Evolutionary conservation across 2,113 vertebrate genomes (phyloP).

Genomic region (Pseudorhombus dupliciocellatus): DNA sequence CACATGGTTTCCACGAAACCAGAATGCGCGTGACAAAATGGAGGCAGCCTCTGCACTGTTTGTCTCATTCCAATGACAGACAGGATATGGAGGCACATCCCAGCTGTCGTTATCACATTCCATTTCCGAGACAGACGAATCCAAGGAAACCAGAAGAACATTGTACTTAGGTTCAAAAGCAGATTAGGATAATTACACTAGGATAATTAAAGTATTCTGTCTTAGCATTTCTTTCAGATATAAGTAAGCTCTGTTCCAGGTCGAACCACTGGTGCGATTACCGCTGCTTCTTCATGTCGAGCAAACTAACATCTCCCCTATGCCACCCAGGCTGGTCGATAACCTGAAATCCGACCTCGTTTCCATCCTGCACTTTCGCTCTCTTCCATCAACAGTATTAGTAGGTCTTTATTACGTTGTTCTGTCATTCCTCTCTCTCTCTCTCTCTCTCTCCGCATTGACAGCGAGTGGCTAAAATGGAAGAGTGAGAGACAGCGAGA

Average conservation of each 20-base stretch:
- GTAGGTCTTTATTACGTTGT: constrained; percentile 47
- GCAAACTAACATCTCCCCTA: constrained; percentile 44
- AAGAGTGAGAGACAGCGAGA: constrained; percentile 1
- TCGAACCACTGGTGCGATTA: constrained; percentile 14
- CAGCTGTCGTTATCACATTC: background rate
- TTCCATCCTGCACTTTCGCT: constrained; percentile 64
- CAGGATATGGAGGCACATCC: background rate
- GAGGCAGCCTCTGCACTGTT: background rate
- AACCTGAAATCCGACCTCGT: constrained; percentile 70
- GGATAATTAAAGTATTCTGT: background rate
- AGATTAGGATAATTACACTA: background rate
- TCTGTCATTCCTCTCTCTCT: constrained; percentile 33
- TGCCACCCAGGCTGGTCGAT: constrained; percentile 56
- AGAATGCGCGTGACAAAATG: no score
- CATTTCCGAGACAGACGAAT: background rate
- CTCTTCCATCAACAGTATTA: constrained; percentile 52
- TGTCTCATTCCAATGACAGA: background rate
- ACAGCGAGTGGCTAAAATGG: constrained; percentile 42
- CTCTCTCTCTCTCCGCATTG: constrained; percentile 11
- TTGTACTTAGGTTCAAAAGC: background rate
- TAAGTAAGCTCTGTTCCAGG: background rate
- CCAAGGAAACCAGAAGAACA: background rate
- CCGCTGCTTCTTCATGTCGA: constrained; percentile 37
- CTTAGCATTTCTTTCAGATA: background rate
- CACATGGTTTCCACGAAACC: background rate